Evolutionary conservation across 1,140 invertebrate genomes (phyloP).

Genomic region (Trichonephila inaurata): DNA sequence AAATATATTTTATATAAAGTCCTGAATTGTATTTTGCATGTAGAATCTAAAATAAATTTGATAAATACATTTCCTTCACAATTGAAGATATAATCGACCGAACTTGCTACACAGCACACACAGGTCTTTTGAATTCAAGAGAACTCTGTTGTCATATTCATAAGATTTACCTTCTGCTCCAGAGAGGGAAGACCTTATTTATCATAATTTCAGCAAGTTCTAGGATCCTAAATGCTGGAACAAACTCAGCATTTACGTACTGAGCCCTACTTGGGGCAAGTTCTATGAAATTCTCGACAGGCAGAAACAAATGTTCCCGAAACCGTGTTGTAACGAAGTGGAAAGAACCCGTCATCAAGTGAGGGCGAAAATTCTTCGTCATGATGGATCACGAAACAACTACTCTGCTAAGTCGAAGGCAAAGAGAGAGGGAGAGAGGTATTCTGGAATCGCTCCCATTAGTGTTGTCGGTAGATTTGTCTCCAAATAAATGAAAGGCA

Average conservation of each 20-base stretch:
- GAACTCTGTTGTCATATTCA: neutral
- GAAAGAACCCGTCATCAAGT: neutral
- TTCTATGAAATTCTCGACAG: slow-evolving; percentile 13
- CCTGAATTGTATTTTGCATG: too few species aligned
- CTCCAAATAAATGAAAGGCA: slow-evolving; percentile 62
- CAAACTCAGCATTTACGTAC: neutral
- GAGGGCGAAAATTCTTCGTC: slow-evolving; percentile 33
- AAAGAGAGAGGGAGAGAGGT: slow-evolving; percentile 9
- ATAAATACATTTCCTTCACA: too few species aligned
- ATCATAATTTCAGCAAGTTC: slow-evolving; percentile 32
- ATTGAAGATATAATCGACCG: neutral
- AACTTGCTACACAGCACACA: neutral
- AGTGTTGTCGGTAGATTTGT: slow-evolving; percentile 68
- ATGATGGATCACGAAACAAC: slow-evolving; percentile 56
- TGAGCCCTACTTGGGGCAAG: slow-evolving; percentile 1
- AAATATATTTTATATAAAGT: too few species aligned
- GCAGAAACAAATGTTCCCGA: slow-evolving; percentile 47
- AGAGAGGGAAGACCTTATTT: neutral
- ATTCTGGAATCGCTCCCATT: slow-evolving; percentile 52
- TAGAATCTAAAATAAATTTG: too few species aligned
- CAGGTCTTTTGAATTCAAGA: neutral
- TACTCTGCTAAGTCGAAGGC: slow-evolving; percentile 24
- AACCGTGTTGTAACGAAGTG: slow-evolving; percentile 32
- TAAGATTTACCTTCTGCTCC: neutral
- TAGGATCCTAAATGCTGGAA: neutral